Base-by-base conservation (phyloP, 2,888 invertebrate genomes). In the Empis livida region DNA sequence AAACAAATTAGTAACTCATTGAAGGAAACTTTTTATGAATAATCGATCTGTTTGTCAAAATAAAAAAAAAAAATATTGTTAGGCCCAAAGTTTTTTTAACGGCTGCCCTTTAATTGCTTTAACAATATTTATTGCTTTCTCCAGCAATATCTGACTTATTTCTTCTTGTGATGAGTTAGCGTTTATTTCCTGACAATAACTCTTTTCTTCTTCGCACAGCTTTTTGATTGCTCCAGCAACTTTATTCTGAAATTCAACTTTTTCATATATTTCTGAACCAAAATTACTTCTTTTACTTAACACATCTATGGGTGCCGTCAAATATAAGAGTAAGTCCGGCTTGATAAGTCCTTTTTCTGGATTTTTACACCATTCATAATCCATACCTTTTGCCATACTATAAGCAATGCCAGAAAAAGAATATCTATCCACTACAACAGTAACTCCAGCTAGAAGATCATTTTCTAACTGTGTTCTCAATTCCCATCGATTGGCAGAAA, bases 401-500 rank as follows among this genome's bases (percentile, higher is more conserved):
- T 82, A 96, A 3, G 91, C 92, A 16, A 90, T 84, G 17, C 95
- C 95, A 11, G 94, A 94, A 68, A 79, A 92, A n/a, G 88, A 85
- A 70, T 94, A 99, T 61, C 99, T 77, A 65, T 99, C 99, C 2
- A 94, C 79, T 50, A 99, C 74, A 6, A 99, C 62, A 2, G 85
- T 89, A 1, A 74, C 80, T 8, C 97, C 97, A 8, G 72, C 64
- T 39, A 75, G 60, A 20, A 99, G 61, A 3, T 74, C 63, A 20
- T 77, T 67, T 31, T 75, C 71, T 56, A 97, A 86, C 55, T 77
- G 72, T 45, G 76, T 77, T 54, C 76, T 76, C 49, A 75, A 72
- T 67, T 96, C 95, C 95, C 96, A 96, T 49, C 99, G 80, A 71
- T 99, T 97, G 1, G 93, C 89, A 0, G 93, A 82, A 68, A 99